Conservation (phyloP, 2,888 invertebrate genomes). For the Tachina grossa region DNA sequence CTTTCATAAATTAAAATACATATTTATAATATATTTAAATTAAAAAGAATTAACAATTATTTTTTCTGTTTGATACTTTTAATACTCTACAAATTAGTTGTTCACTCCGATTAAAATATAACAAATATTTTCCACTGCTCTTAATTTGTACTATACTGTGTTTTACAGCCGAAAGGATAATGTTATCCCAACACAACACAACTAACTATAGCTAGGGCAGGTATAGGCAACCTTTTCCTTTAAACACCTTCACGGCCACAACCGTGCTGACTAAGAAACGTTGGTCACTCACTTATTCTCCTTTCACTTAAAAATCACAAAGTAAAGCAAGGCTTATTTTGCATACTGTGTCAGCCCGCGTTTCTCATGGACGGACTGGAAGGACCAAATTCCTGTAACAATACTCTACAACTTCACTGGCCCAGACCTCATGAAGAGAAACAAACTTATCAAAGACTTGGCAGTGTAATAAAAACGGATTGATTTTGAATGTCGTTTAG, state of each 20-base stretch:
- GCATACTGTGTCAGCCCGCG: not conserved
- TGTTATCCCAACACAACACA: not conserved
- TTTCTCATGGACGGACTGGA: not conserved
- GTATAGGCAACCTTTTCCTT: slow-evolving; percentile 30
- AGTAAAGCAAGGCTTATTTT: slow-evolving; percentile 40
- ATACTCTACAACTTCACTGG: slow-evolving; percentile 5
- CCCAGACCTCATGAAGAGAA: not conserved
- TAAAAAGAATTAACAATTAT: too few species aligned
- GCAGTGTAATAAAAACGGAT: slow-evolving; percentile 39
- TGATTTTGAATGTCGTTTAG: slow-evolving; percentile 39
- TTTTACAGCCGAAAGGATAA: slow-evolving; percentile 14
- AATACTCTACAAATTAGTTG: too few species aligned
- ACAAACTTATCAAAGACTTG: not conserved
- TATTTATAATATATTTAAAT: too few species aligned
- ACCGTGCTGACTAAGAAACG: slow-evolving; percentile 19
- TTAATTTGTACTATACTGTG: not conserved
- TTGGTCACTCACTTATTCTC: slow-evolving; percentile 16
- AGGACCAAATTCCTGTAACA: not conserved
- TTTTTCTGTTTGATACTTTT: too few species aligned
- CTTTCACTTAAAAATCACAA: slow-evolving; percentile 33
- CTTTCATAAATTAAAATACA: too few species aligned
- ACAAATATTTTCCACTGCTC: not conserved
- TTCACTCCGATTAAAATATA: too few species aligned
- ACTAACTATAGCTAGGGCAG: not conserved
- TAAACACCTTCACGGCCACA: slow-evolving; percentile 54